Conservation (phyloP, 2,797 vertebrate genomes). For the Crocodylus rhombifer region DNA sequence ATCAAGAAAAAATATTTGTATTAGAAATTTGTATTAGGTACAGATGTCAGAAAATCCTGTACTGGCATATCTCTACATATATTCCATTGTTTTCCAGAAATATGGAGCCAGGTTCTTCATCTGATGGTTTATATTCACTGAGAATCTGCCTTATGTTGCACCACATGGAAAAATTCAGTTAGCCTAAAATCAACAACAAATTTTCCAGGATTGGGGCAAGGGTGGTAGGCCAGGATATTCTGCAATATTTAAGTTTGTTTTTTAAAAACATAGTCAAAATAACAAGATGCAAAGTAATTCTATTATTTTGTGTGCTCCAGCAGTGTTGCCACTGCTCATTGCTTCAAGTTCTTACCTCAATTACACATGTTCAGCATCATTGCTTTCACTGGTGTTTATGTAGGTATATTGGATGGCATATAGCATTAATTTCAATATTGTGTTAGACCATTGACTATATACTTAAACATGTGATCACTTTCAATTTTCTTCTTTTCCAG, state of each 20-base stretch:
- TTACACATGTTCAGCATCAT: rapidly evolving
- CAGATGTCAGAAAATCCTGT: neutral
- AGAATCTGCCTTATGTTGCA: no score
- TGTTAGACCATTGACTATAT: rapidly evolving
- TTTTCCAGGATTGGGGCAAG: rapidly evolving
- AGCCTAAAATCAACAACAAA: rapidly evolving
- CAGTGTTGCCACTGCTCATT: neutral
- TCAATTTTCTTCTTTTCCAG: rapidly evolving
- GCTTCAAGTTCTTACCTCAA: neutral
- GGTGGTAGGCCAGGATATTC: rapidly evolving
- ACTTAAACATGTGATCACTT: rapidly evolving
- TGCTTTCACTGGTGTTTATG: neutral
- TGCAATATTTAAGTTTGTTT: neutral
- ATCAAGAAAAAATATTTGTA: neutral
- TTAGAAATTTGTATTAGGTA: neutral
- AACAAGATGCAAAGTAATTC: neutral
- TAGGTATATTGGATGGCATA: neutral
- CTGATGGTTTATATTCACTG: neutral
- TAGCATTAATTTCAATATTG: rapidly evolving
- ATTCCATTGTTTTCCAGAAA: no score
- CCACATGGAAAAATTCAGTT: no score
- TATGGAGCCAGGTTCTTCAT: no score
- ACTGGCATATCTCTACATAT: no score
- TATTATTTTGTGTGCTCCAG: neutral
- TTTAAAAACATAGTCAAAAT: neutral